Evolutionary conservation across 2,888 invertebrate species (phyloP).

Genomic region (Myathropa florea): DNA sequence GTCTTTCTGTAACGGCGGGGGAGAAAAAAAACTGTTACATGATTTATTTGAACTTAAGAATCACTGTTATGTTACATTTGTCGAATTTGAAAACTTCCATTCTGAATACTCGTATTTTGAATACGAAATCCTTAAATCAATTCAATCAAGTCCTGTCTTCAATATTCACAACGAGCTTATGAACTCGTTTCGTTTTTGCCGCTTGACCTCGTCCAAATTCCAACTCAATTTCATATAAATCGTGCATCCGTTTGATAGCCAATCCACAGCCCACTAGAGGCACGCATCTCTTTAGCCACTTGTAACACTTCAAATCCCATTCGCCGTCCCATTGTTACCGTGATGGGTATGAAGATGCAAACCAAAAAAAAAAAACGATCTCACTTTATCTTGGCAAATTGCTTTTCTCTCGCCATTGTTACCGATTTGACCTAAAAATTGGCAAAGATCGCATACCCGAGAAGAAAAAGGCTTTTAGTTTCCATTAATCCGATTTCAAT

Average conservation of each 20-base stretch:
- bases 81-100: no score
- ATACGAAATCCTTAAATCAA: neutral
- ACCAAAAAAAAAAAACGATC: neutral
- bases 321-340: neutral
- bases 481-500: slow-evolving; percentile 42
- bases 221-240: neutral
- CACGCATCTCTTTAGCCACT: slow-evolving; percentile 7
- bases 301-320: slow-evolving; percentile 16
- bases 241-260: slow-evolving; percentile 14
- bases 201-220: neutral
- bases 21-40: no score
- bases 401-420: slow-evolving; percentile 28
- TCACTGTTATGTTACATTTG: no score
- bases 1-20: no score
- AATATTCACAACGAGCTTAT: no score
- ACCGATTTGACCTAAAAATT: slow-evolving; percentile 26
- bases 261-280: neutral
- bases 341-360: neutral
- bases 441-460: neutral
- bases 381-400: slow-evolving; percentile 16
- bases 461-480: neutral
- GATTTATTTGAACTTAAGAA: no score
- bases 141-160: neutral
- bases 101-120: no score
- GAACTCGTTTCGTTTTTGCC: neutral